Base-by-base conservation (phyloP, 2,888 invertebrate genomes). In the Tipula unca region DNA sequence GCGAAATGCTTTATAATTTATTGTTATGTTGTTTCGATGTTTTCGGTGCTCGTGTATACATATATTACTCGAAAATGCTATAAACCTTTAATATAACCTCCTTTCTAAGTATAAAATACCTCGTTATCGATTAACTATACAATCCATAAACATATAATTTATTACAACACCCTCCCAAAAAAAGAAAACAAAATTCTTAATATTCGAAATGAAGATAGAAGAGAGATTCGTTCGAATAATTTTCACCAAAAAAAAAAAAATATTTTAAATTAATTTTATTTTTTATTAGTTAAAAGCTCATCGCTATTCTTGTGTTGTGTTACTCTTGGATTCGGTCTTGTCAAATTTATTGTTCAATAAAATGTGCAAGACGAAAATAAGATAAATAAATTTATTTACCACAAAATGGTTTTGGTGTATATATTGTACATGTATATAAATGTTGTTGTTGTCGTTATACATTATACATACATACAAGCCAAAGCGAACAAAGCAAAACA, bases 121-220 rank as follows among this genome's bases (percentile, higher is more conserved):
- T 69, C 69, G 69, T 69, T 69, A 25, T 69, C 69, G 69, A 69
- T 69, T 69, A 69, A 69, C 69, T 69, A 48, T 48, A 69, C 69
- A 69, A 69, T 69, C 69, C 69, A 69, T 69, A 69, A 69, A 25
- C 25, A 69, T 69, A 69, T 69, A 69, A 69, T 69, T 69, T 69
- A 69, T 69, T 69, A 69, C 69, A 13, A 69, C 10, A 69, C 8
- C 69, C 20, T 1, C 20, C 69, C 69, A 69, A 42, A 42, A 42
- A 42, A 42, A 48, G n/a, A 48, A n/a, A 48, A 48, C 3, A 17
- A 48, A 14, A 48, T 48, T n/a, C 2, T 2, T 1, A 14, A 1
- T 48, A 48, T 17, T 17, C 48, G 1, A n/a, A 48, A 48, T 48
- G n/a, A n/a, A 39, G 39, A 42, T 48, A 48, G 48, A 48, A n/a